Conservation (phyloP, 2,888 invertebrate genomes). For the Dynastes hyllus region DNA sequence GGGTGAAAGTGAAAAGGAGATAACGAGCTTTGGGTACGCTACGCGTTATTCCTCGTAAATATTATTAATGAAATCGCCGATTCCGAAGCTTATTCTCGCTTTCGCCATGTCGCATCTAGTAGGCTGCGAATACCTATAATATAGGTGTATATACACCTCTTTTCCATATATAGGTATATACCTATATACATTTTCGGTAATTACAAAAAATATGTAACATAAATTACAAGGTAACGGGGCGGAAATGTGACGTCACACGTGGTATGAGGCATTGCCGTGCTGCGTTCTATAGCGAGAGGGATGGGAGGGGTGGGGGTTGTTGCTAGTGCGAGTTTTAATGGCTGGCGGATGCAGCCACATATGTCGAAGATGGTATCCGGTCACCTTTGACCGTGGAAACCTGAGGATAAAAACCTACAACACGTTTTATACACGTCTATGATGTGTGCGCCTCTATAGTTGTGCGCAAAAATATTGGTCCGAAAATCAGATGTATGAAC, state of each 20-base stretch:
- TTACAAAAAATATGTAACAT: constrained; percentile 63
- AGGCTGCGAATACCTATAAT: neutral
- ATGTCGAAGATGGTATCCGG: constrained; percentile 69
- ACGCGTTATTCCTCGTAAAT: constrained; percentile 55
- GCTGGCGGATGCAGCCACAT: constrained; percentile 68
- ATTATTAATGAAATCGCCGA: constrained; percentile 59
- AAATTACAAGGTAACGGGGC: constrained; percentile 60
- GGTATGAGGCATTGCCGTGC: constrained; percentile 30
- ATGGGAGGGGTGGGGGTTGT: constrained; percentile 55
- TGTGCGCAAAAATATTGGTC: neutral
- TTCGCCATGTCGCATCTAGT: constrained; percentile 4
- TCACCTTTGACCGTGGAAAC: constrained; percentile 66
- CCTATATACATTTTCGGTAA: constrained; percentile 53
- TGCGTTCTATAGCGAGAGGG: constrained; percentile 26
- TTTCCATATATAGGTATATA: neutral
- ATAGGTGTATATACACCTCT: neutral
- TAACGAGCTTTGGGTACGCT: constrained; percentile 36
- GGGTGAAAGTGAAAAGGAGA: neutral
- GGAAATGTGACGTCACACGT: constrained; percentile 59
- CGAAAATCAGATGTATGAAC: neutral
- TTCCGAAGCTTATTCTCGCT: constrained; percentile 41
- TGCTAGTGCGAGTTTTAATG: constrained; percentile 55
- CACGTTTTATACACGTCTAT: constrained; percentile 20
- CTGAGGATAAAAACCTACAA: constrained; percentile 51
- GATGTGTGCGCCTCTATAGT: neutral